Percentiles rank a stretch among this genome's conserved stretches.
Evolutionary conservation across 2,113 vertebrate genomes (phyloP).

Genomic region (Elachura formosa): DNA sequence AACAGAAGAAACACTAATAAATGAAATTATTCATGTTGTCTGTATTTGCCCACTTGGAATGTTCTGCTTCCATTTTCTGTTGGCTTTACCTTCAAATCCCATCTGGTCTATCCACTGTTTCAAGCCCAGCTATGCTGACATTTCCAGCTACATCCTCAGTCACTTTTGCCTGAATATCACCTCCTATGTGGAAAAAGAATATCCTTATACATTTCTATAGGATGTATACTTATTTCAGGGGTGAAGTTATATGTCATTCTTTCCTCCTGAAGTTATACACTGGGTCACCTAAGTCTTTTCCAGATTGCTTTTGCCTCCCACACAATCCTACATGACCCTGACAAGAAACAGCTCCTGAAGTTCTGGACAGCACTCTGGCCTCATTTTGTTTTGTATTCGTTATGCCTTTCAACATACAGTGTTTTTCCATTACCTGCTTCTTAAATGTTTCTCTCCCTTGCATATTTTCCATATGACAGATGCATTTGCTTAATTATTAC

Average conservation of each 20-base stretch:
- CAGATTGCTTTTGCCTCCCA: background rate
- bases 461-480: constrained; percentile 9
- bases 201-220: background rate
- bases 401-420: background rate
- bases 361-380: background rate
- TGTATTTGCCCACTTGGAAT: background rate
- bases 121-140: background rate
- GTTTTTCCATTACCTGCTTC: constrained; percentile 17
- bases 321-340: background rate
- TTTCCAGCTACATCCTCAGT: background rate
- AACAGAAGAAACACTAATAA: background rate
- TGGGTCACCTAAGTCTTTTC: background rate
- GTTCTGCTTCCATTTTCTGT: background rate
- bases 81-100: background rate
- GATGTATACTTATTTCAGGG: background rate
- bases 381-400: background rate
- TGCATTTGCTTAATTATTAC: background rate
- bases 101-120: background rate
- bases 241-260: background rate
- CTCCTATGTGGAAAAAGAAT: background rate
- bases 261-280: background rate
- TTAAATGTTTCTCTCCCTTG: background rate
- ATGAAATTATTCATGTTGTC: background rate
- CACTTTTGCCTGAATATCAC: background rate
- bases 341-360: background rate